Evolutionary conservation across 1,140 invertebrate species (phyloP).

Genomic region (Dinoponera quadriceps): DNA sequence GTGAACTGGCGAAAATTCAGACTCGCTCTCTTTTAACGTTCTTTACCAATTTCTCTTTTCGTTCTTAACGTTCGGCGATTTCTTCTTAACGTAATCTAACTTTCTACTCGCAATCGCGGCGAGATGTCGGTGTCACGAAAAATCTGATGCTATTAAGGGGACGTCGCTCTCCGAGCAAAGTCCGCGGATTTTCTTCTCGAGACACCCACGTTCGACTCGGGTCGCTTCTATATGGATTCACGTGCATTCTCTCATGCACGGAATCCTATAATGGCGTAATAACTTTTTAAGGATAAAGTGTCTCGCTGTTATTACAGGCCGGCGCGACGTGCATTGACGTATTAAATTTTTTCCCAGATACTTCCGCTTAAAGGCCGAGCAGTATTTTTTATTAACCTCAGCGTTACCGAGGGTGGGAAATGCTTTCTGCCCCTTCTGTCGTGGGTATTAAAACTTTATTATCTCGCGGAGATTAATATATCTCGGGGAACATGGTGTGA

Average conservation of each 20-base stretch:
- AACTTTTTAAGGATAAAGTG: no score
- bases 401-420: neutral
- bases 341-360: neutral
- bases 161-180: neutral
- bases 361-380: neutral
- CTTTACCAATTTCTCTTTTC: constrained; percentile 1
- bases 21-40: constrained; percentile 1
- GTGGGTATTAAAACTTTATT: neutral
- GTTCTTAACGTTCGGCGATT: neutral
- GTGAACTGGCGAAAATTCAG: constrained; percentile 9
- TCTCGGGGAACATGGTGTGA: no score
- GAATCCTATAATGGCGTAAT: neutral
- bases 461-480: neutral
- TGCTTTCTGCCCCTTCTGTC: neutral
- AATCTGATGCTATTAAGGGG: neutral
- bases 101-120: neutral
- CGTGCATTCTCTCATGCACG: neutral
- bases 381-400: no score
- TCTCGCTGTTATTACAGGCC: no score
- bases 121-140: constrained; percentile 12
- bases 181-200: neutral
- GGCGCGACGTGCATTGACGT: neutral
- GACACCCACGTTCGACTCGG: neutral
- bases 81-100: constrained; percentile 7
- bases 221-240: neutral